Conservation (phyloP, 2,113 vertebrate species). For the Aramus guarauna region DNA sequence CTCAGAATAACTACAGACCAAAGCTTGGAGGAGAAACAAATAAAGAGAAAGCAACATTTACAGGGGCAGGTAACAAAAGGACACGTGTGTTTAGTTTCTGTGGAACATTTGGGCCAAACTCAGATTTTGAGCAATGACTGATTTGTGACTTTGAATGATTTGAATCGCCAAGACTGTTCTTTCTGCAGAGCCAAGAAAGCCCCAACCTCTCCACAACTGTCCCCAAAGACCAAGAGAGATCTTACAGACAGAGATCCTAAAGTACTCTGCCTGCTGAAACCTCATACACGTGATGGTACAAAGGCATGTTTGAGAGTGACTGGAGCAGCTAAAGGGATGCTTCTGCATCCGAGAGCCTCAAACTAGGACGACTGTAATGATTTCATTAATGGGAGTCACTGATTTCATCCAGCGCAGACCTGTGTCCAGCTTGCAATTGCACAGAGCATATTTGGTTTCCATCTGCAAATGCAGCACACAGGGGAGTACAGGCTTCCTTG, state of each 20-base stretch:
- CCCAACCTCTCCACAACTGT: neutral
- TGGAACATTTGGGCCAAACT: neutral
- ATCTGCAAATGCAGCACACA: neutral
- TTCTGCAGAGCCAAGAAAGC: neutral
- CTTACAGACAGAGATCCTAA: neutral
- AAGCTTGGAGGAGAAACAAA: neutral
- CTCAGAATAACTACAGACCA: neutral
- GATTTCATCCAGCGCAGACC: neutral
- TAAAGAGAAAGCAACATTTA: neutral
- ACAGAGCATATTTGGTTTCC: neutral
- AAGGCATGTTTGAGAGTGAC: neutral
- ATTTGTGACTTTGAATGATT: neutral
- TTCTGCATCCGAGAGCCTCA: neutral
- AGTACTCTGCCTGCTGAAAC: neutral
- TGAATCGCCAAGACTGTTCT: neutral
- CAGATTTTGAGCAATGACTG: neutral
- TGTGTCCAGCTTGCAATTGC: neutral
- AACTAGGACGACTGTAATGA: neutral
- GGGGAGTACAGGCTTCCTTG: neutral
- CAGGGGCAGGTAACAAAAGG: neutral
- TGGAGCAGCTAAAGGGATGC: neutral
- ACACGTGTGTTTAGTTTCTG: fast-evolving
- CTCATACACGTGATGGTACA: neutral
- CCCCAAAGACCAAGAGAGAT: neutral
- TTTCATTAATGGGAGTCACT: neutral